These are phyloP conservation scores for Polypedilum pembai DNA, from an alignment of 1,140 invertebrate species.

Conservation along the genomic window DNA sequence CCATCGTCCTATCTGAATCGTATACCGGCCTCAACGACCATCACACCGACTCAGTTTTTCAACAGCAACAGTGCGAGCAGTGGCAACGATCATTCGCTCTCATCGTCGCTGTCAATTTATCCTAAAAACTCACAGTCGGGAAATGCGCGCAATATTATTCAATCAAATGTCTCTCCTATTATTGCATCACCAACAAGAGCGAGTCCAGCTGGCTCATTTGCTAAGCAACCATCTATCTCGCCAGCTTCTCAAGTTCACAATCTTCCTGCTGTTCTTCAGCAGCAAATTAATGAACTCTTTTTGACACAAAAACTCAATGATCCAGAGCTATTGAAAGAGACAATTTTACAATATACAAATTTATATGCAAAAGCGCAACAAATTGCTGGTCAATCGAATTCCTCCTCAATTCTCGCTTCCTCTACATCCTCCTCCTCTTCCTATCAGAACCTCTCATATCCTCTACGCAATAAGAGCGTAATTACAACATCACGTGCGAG, in stretches of 20 bases:
- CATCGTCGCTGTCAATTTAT: constrained; percentile 1
- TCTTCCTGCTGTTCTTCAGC: not conserved
- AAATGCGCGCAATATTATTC: not conserved
- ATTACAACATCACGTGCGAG: constrained; percentile 34
- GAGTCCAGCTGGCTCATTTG: not conserved
- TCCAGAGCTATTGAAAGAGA: not conserved
- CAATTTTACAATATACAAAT: not conserved
- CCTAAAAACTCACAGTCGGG: not conserved
- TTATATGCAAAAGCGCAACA: constrained; percentile 18
- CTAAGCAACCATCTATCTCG: constrained; percentile 6
- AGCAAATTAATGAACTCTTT: not conserved
- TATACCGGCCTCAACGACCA: not conserved
- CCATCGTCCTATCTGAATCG: constrained; percentile 14
- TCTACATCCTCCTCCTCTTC: constrained; percentile 29
- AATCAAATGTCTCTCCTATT: not conserved
- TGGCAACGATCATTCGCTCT: not conserved
- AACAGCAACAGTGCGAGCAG: not conserved
- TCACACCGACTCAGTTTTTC: not conserved
- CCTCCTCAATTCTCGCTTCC: constrained; percentile 10
- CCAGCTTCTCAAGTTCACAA: not conserved
- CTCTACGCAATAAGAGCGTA: constrained; percentile 32
- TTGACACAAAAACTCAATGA: not conserved
- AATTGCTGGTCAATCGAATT: constrained; percentile 15
- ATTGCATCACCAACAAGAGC: constrained; percentile 11
- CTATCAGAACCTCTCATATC: constrained; percentile 31